A percentile compares a stretch with the other conserved stretches of the same genome.
Evolutionary conservation across 1,140 invertebrate species (phyloP).

Genomic region (Drosophila suzukii): DNA sequence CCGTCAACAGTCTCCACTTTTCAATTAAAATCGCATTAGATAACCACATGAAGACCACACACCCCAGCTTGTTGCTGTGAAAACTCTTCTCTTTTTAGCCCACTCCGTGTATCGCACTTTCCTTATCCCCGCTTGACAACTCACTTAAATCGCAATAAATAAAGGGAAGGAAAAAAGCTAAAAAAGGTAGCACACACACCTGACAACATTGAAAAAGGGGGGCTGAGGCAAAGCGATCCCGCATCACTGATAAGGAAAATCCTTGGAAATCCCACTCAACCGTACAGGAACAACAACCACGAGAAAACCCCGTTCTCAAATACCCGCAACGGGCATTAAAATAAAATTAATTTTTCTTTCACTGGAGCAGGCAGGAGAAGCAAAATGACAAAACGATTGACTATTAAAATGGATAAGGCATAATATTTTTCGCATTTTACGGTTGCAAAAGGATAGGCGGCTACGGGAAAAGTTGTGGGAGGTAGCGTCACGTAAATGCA

Average conservation of each 20-base stretch:
- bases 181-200: conserved; percentile 60
- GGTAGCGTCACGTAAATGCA: conserved; percentile 69
- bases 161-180: conserved; percentile 47
- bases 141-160: conserved; percentile 81
- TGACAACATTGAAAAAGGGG: conserved; percentile 57
- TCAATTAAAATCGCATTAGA: conserved; percentile 79
- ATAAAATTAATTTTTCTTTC: conserved; percentile 72
- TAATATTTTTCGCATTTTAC: conserved; percentile 80
- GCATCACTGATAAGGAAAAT: conserved; percentile 67
- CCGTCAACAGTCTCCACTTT: conserved; percentile 33
- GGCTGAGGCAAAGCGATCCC: conserved; percentile 33
- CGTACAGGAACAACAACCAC: conserved; percentile 11
- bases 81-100: conserved; percentile 19
- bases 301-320: conserved; percentile 55
- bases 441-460: conserved; percentile 3
- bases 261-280: conserved; percentile 48
- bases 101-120: conserved; percentile 4
- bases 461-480: neutral
- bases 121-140: conserved; percentile 60
- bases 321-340: conserved; percentile 73
- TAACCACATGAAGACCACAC: conserved; percentile 29
- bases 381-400: conserved; percentile 79
- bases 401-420: conserved; percentile 81
- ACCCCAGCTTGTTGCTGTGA: conserved; percentile 19
- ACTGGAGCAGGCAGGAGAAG: conserved; percentile 26